phyloP scores from a whole-genome alignment of 2,113 vertebrate species.

The Archocentrus centrarchus region DNA sequence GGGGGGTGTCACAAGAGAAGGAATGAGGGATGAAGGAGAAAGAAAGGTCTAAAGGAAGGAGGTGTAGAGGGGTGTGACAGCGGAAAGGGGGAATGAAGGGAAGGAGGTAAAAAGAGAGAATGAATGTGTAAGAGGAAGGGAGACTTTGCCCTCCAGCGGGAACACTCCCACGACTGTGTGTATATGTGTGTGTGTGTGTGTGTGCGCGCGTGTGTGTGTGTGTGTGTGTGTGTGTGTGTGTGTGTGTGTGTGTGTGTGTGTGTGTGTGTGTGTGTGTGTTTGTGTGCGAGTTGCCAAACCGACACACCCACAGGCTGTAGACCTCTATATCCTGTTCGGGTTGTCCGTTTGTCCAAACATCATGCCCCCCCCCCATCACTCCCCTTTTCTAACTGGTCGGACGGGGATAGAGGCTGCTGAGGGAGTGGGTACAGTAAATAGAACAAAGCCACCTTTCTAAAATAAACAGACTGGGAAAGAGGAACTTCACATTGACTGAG shows the following conservation, averaged over 20 bases:
- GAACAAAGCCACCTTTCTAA: constrained; percentile 79
- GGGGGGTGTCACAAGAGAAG: constrained; percentile 52
- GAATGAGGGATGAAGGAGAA: constrained; percentile 70
- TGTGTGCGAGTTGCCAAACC: constrained; percentile 67
- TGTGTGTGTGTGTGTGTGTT: constrained; percentile 15
- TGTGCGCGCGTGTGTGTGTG: constrained; percentile 10
- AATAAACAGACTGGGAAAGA: constrained; percentile 70
- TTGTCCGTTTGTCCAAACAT: constrained; percentile 82
- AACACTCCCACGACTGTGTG: constrained; percentile 77
- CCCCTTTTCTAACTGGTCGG: constrained; percentile 71
- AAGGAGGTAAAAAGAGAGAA: constrained; percentile 64
- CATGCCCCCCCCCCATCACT: constrained; percentile 40
- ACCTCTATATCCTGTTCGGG: constrained; percentile 83
- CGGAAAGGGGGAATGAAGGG: constrained; percentile 64
- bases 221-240: constrained; percentile 8
- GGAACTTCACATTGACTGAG: constrained; percentile 65
- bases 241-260: constrained; percentile 18
- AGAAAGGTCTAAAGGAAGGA: constrained; percentile 70
- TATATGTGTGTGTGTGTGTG: constrained; percentile 30
- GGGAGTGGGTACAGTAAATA: constrained; percentile 68
- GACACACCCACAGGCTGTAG: constrained; percentile 82
- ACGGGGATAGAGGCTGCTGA: constrained; percentile 64
- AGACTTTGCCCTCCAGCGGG: constrained; percentile 81
- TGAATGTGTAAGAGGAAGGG: constrained; percentile 78
- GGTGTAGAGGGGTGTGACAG: constrained; percentile 70